Base-by-base conservation (phyloP, 2,797 vertebrate genomes). In the Phalanger gymnotis region DNA sequence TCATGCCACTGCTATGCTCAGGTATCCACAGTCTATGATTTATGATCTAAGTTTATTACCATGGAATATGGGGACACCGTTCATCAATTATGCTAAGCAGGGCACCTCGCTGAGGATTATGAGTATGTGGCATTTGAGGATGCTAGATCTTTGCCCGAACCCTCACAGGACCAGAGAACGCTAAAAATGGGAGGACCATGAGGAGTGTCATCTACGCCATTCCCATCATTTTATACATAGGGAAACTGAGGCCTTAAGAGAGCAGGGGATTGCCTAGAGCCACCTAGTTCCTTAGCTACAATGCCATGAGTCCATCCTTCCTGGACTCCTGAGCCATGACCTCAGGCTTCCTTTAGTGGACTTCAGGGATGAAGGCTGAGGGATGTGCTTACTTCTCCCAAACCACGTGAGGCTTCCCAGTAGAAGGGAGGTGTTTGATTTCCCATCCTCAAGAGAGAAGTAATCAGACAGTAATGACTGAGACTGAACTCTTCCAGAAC, bases 401-500 rank as follows among this genome's bases (percentile, higher is more conserved):
- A 93, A 47, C n/a, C 90, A 56, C 61, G 53, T 94, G 40, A 91
- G 53, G 92, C 55, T 92, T 95, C 34, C 94, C 31, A 96, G 40
- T 25, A 95, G 73, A 96, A 94, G 7, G 93, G 90, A 53, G 14
- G 22, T n/a, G 53, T 51, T 94, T 3, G 58, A 92, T 93, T 91
- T 2, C 56, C 58, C 56, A 92, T 34, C 94, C 91, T 93, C 53
- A 51, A 91, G 61, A 91, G 61, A 94, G 52, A 96, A 90, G 95
- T 90, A 93, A 96, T 92, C 52, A 97, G 94, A 92, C 40, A 58
- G 54, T 90, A 91, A 93, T 96, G 5, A 73, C 92, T 96, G 90
- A 96, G 34, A 56, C 56, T 57, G 30, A 57, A 22, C 3, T 93
- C 95, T 91, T 87, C 92, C 93, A 51, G 91, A 96, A 96, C 90